Evolutionary conservation across 2,888 invertebrate species (phyloP), one percentile per base, ranked within the genome.

Genomic region (Papilio demoleus): DNA sequence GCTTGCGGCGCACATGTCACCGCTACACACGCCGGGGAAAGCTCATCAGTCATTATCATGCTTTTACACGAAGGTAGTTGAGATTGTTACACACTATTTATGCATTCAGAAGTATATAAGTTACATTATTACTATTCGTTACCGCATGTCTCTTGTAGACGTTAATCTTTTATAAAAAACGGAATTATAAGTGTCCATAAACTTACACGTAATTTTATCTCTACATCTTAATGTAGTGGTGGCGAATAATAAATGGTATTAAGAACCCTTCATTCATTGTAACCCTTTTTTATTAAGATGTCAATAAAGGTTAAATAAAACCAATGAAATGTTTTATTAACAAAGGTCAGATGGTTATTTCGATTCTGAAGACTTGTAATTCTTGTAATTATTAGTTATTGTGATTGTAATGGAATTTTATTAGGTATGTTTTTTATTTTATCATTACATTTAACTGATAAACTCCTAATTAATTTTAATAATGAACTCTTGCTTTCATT

Each of bases 1-100:
- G 31, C 34, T 45, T 45, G 42, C 42, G 42, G 27, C 50, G 53
- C 65, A 62, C 45, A 14, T 66, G 67, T 61, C 53, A n/a, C n/a
- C n/a, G 65, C 68, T 71, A 73, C 74, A 70, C 70, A 74, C 74
- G 66, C 71, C 60, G 74, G 70, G 74, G 78, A 79, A 81, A 81
- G 79, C 77, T 77, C 74, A 71, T 76, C 74, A 72, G 78, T 80
- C 42, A 45, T 45, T 45, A 45, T 45, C 17, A 17, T 45, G 3
- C 17, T 45, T 45, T 45, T 9, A 45, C 42, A 45, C 42, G 42
- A 45, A 9, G 42, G 42, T 8, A n/a, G n/a, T n/a, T n/a, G n/a
- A n/a, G n/a, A n/a, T n/a, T n/a, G n/a, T n/a, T n/a, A n/a, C n/a
- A n/a, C n/a, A n/a, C n/a, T n/a, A n/a, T n/a, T n/a, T n/a, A n/a